Conservation (phyloP, 2,888 invertebrate species). For the Caenorhabditis sulstoni region DNA sequence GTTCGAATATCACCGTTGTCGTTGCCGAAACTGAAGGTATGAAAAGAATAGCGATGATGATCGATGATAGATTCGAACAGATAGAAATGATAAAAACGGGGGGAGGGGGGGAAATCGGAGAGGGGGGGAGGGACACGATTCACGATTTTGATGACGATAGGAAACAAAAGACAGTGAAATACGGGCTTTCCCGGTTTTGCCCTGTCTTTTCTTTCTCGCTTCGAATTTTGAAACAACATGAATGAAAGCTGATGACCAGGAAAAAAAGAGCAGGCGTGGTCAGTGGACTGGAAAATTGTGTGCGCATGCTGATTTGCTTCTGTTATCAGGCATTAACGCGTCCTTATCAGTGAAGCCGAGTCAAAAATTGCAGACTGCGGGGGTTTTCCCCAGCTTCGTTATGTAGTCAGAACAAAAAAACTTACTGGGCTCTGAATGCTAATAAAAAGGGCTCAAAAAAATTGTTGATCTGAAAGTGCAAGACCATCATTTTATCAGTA, state of each 20-base stretch:
- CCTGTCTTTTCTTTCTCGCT: background rate
- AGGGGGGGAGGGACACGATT: slow-evolving; percentile 12
- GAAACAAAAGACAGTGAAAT: slow-evolving; percentile 15
- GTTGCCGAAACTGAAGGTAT: slow-evolving; percentile 31
- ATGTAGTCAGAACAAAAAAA: background rate
- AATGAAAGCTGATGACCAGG: background rate
- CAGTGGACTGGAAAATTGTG: slow-evolving; percentile 25
- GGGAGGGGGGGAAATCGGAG: background rate
- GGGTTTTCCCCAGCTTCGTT: slow-evolving; percentile 15
- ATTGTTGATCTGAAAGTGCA: slow-evolving; percentile 27
- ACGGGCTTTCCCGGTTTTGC: slow-evolving; percentile 23
- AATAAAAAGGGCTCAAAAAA: background rate
- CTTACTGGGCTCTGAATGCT: background rate
- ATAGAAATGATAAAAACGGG: background rate
- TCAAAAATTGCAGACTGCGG: slow-evolving; percentile 24
- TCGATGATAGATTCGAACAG: slow-evolving; percentile 12
- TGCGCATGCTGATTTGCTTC: slow-evolving; percentile 3
- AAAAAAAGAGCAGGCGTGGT: slow-evolving; percentile 4
- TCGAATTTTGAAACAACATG: background rate
- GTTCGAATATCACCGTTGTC: background rate
- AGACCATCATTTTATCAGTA: slow-evolving; percentile 24
- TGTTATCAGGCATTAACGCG: too few relatives aligned
- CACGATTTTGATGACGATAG: slow-evolving; percentile 22
- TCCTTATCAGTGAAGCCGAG: slow-evolving; percentile 19
- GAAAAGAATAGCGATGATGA: slow-evolving; percentile 14